Evolutionary conservation across 2,113 vertebrate species (phyloP).

Genomic region (Bubo blakistoni): DNA sequence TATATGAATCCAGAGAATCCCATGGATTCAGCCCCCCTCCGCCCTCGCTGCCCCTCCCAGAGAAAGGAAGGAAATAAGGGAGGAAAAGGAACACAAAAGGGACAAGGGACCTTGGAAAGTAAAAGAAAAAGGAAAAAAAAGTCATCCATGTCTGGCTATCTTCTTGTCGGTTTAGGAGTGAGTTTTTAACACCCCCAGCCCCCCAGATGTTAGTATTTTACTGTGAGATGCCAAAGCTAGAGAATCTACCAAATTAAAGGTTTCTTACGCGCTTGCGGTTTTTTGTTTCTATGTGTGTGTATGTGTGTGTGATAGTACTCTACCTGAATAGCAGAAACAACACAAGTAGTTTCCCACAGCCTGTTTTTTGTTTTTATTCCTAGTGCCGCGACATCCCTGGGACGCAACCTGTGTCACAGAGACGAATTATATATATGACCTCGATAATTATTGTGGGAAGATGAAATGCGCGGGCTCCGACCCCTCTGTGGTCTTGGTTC

Average conservation of each 20-base stretch:
- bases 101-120: conserved; percentile 50
- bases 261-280: not conserved
- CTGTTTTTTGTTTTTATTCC: not conserved
- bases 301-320: not conserved
- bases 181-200: not conserved
- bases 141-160: not conserved
- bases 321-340: not conserved
- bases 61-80: conserved; percentile 26
- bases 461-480: not conserved
- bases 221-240: not conserved
- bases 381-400: not conserved
- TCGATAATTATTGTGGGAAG: not conserved
- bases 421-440: not conserved
- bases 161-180: not conserved
- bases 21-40: not conserved
- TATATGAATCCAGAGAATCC: not conserved
- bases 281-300: not conserved
- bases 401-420: not conserved
- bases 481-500: not conserved
- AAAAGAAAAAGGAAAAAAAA: not conserved
- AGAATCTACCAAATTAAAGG: not conserved
- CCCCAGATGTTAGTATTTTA: not conserved
- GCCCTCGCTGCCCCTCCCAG: not conserved
- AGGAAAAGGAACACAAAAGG: conserved; percentile 40
- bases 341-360: not conserved